A percentile compares a stretch with the other conserved stretches of the same genome.
Conservation (phyloP, 2,113 vertebrate genomes). For the pig (Sus scrofa) region T2T-Sscrofa CM000820.6:109729001-109729500, state of each 20-base stretch:
- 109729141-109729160: background rate
- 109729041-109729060: background rate
- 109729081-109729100: background rate
- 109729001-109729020: background rate
- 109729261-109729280: background rate
- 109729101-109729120: background rate
- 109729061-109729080: background rate
- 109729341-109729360: background rate
- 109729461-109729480: background rate
- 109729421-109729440: background rate
- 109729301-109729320: background rate
- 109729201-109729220: background rate
- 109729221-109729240: background rate
- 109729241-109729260: background rate
- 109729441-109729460: background rate
- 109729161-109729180: background rate
- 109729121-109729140: slow-evolving; percentile 1
- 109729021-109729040: background rate
- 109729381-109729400: background rate
- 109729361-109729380: background rate
- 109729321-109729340: background rate
- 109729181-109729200: background rate
- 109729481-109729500: background rate
- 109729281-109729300: background rate
- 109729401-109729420: background rate